Evolutionary conservation across 2,888 invertebrate species (phyloP), one percentile per base, ranked within the genome.

Genomic region (Helobdella robusta): DNA sequence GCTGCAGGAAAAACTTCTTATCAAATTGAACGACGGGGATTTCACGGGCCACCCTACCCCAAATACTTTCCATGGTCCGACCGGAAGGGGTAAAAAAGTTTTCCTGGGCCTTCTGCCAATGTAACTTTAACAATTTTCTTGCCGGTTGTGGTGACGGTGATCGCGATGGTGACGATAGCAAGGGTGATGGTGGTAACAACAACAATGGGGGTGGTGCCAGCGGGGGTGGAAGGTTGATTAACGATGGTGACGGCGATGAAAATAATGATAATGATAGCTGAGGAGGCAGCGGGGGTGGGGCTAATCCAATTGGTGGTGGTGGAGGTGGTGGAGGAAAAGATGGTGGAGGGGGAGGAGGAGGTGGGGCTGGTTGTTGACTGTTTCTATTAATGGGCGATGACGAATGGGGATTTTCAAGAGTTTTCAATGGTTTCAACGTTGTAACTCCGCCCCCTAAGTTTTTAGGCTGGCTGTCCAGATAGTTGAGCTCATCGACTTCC

Each of bases 81-180:
- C 71, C 71, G 1, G 68, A 64, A 0, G 70, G 70, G 18, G 67
- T 62, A 30, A 56, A 61, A 63, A 68, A 70, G 40, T 70, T 70
- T 15, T 30, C 73, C 63, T 79, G 76, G 0, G 83, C 81, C 80
- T 97, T 93, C 76, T 89, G 89, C 98, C 98, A 99, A 80, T 98
- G 98, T 61, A 98, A 82, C 80, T 94, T 94, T n/a, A 98, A 89
- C n/a, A n/a, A n/a, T n/a, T n/a, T n/a, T n/a, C n/a, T n/a, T n/a
- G n/a, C n/a, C n/a, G n/a, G n/a, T n/a, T n/a, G n/a, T n/a, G n/a
- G n/a, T n/a, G n/a, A n/a, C n/a, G n/a, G n/a, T n/a, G n/a, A n/a
- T n/a, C n/a, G n/a, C n/a, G 56, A 56, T 20, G n/a, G 18, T n/a
- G 32, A 30, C 32, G 25, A 18, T 25, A 28, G 56, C 5, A 25